Evolutionary conservation across 2,797 vertebrate species (phyloP).

Genomic region (Dicrostonyx torquatus): DNA sequence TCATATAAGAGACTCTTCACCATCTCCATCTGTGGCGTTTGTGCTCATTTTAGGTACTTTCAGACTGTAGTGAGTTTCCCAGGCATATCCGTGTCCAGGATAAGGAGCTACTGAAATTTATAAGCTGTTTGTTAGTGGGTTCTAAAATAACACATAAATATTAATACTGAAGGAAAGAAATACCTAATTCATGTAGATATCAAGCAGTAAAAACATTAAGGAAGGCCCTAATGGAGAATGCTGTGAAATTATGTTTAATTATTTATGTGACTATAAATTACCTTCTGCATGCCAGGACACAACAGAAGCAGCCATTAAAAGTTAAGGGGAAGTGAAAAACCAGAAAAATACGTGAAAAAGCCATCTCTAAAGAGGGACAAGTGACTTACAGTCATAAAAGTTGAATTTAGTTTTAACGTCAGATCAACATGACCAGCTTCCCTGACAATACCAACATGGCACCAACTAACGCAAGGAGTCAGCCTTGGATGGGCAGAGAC

Average conservation of each 20-base stretch:
- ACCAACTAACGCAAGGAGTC: neutral
- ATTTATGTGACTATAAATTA: neutral
- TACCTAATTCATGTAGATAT: neutral
- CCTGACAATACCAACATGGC: neutral
- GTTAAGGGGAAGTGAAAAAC: neutral
- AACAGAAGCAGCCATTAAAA: neutral
- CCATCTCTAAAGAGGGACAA: neutral
- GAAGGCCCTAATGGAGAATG: neutral
- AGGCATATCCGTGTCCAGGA: neutral
- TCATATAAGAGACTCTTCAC: neutral
- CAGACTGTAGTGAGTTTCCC: neutral
- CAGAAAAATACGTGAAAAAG: neutral
- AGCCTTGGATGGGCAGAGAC: neutral
- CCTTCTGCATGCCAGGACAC: neutral
- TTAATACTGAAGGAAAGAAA: conserved; percentile 29
- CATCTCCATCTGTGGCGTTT: neutral
- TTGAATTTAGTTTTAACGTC: neutral
- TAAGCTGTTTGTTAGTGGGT: neutral
- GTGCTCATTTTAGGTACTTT: neutral
- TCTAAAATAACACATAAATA: conserved; percentile 20
- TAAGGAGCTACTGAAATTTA: neutral
- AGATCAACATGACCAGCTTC: neutral
- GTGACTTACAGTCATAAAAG: neutral
- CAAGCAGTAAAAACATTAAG: neutral
- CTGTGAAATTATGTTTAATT: neutral